These are phyloP conservation scores for Pocillopora meandrina DNA, from an alignment of 92 coral and sea anemone species.

Conservation along the genomic window DNA sequence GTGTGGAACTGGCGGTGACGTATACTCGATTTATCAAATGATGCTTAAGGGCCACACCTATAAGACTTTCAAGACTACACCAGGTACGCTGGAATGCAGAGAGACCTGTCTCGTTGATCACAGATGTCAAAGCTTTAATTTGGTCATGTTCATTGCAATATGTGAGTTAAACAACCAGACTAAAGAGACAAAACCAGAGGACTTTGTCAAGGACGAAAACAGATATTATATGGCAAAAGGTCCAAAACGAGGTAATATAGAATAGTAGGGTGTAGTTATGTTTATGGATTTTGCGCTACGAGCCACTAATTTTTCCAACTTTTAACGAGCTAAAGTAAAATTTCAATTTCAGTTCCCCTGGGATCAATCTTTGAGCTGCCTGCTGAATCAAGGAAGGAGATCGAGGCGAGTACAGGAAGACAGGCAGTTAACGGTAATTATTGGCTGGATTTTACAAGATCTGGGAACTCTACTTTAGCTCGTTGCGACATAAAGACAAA, in stretches of 20 bases:
- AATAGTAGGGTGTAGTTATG: too few relatives aligned
- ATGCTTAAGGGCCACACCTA: background rate
- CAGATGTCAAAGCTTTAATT: too few relatives aligned
- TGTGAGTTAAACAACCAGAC: too few relatives aligned
- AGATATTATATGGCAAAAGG: background rate
- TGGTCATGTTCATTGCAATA: too few relatives aligned
- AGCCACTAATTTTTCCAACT: background rate
- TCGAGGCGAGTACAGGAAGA: slow-evolving; percentile 5
- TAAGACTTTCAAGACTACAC: background rate
- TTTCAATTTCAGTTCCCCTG: background rate
- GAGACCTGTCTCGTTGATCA: background rate
- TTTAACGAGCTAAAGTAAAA: background rate
- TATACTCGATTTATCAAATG: too few relatives aligned
- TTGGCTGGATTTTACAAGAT: slow-evolving; percentile 1
- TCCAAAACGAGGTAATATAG: background rate
- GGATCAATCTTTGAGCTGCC: background rate
- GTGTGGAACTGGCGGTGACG: too few relatives aligned
- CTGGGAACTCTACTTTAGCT: background rate
- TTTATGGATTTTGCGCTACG: background rate
- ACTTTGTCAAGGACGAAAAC: background rate
- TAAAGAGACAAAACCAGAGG: too few relatives aligned
- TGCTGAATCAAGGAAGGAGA: background rate
- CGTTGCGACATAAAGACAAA: background rate
- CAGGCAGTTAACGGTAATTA: slow-evolving; percentile 3
- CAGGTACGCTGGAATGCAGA: background rate